Evolutionary conservation across 2,797 vertebrate species (phyloP).

Genomic region (Anguilla megastoma): DNA sequence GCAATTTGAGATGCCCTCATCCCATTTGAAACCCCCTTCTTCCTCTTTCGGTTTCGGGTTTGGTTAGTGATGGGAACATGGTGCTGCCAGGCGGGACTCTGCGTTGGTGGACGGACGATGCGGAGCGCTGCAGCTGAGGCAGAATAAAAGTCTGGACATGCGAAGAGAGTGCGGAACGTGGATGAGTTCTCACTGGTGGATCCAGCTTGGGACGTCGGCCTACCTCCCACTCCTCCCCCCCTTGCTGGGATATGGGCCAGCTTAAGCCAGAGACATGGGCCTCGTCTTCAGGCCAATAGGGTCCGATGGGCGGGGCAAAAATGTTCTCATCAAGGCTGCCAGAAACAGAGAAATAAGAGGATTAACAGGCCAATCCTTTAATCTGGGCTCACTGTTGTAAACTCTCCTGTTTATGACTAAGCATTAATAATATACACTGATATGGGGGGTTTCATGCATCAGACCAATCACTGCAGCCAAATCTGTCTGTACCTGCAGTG

Average conservation of each 20-base stretch:
- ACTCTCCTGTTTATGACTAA: neutral
- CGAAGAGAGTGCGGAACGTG: conserved; percentile 22
- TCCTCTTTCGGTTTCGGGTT: neutral
- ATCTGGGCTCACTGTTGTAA: neutral
- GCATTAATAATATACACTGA: neutral
- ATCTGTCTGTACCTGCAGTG: conserved; percentile 57
- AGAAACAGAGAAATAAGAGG: neutral
- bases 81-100: neutral
- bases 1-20: neutral
- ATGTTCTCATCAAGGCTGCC: conserved; percentile 67
- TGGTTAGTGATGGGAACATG: neutral
- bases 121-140: neutral
- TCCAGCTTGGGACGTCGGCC: conserved; percentile 5
- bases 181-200: conserved; percentile 1
- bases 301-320: conserved; percentile 51
- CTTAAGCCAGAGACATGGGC: conserved; percentile 64
- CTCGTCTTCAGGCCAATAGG: conserved; percentile 44
- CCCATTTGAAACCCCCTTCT: neutral
- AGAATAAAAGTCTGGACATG: neutral
- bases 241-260: neutral
- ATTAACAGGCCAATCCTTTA: neutral
- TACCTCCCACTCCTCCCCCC: neutral
- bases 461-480: neutral
- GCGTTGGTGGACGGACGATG: neutral
- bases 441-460: neutral